Base-by-base conservation (phyloP, 2,113 vertebrate genomes). In the Mugil cephalus region DNA sequence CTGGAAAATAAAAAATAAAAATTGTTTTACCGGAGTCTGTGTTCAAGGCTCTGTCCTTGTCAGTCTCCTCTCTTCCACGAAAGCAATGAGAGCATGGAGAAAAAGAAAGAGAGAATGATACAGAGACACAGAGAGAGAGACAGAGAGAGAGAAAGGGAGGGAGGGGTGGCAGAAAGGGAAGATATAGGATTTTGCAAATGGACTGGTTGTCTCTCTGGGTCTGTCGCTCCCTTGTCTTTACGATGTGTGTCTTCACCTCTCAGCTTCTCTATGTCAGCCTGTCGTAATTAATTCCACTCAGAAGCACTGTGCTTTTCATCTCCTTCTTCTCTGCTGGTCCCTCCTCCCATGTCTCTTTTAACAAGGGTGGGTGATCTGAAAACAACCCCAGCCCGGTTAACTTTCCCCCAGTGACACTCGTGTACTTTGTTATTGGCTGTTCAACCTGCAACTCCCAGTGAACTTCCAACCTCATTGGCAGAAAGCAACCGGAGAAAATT, bases 1-100 rank as follows among this genome's bases (percentile, higher is more conserved):
- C 50, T 47, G 21, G 7, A 46, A 74, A 58, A 6, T 7, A 60
- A 67, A 36, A 67, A 79, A 52, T 1, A 1, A 2, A 63, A 84
- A 50, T 38, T 64, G n/a, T n/a, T 87, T 91, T 91, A 92, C 91
- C 91, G 43, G 86, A 59, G 34, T 91, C 86, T 62, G 83, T 87
- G 80, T 83, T 91, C 80, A 90, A 89, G 74, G 54, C 73, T 91
- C 17, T 83, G 80, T 92, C 87, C 80, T 73, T 82, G 67, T 89
- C 78, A 67, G 86, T 87, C 43, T 86, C 87, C 80, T 81, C 87
- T 86, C 88, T 89, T 90, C 84, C 75, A 67, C 19, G 67, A 61
- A 74, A 76, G 82, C 85, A 84, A 76, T 55, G 78, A 66, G 17
- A 82, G 82, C 83, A 79, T 86, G 79, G 48, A 59, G 65, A 62